phyloP scores from a whole-genome alignment of 2,113 vertebrate genomes.

The Lamprologus speciosus region DNA sequence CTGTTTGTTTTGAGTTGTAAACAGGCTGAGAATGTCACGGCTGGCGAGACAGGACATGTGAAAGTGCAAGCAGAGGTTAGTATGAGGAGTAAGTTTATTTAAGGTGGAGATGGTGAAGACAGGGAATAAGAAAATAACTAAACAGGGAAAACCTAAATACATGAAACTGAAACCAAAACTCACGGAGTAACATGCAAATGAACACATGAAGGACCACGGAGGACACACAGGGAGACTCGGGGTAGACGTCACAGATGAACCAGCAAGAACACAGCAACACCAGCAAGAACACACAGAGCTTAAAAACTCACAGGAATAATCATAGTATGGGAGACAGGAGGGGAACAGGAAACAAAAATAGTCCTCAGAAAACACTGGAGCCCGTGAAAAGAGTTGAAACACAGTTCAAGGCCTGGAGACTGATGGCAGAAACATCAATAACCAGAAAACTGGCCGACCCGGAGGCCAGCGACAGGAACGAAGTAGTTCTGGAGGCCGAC shows the following conservation, averaged over 20 bases:
- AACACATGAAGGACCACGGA: not conserved
- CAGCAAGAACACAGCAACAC: not conserved
- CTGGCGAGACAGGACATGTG: too few relatives aligned
- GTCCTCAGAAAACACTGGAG: not conserved
- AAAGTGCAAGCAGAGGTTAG: too few relatives aligned
- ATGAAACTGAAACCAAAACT: not conserved
- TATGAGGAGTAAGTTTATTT: too few relatives aligned
- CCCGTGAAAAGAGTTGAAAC: not conserved
- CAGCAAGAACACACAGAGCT: not conserved
- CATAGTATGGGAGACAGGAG: not conserved
- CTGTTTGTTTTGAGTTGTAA: too few relatives aligned
- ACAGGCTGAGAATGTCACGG: not conserved
- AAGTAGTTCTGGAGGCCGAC: not conserved
- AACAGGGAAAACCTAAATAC: not conserved
- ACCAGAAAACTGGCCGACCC: fast-evolving
- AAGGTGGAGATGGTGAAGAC: too few relatives aligned
- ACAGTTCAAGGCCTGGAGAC: not conserved
- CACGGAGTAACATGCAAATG: not conserved
- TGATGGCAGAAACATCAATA: not conserved
- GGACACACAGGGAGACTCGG: not conserved
- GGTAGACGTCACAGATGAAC: not conserved
- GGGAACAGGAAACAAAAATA: not conserved
- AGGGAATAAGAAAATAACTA: too few relatives aligned
- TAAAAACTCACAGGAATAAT: not conserved
- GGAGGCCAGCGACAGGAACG: fast-evolving